Evolutionary conservation across 2,113 vertebrate species (phyloP).

Genomic region (Ornithorhynchus anatinus): DNA sequence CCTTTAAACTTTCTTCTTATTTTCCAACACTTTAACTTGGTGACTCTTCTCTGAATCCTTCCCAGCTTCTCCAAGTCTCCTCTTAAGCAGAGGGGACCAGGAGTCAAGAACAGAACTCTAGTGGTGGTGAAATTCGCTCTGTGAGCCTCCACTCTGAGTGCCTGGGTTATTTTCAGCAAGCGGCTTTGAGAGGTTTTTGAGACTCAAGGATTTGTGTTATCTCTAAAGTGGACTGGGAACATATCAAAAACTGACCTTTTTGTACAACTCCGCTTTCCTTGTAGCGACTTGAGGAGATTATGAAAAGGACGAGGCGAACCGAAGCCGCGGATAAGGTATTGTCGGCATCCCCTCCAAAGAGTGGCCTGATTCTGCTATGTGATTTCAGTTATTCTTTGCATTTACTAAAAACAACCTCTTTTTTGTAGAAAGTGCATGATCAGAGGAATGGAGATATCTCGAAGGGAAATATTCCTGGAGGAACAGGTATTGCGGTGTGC

Average conservation of each 20-base stretch:
- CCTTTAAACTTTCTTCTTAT: too few species aligned
- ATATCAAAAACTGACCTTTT: not conserved
- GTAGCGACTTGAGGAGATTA: constrained; percentile 96
- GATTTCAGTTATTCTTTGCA: not conserved
- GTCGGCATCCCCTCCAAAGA: not conserved
- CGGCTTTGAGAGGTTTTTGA: not conserved
- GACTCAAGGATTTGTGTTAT: not conserved
- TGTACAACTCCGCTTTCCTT: constrained; percentile 36
- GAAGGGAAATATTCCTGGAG: constrained; percentile 63
- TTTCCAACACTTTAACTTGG: too few species aligned
- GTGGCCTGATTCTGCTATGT: fast-evolving
- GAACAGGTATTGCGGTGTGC: constrained; percentile 83
- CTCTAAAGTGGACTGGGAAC: not conserved
- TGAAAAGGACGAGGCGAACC: constrained; percentile 93
- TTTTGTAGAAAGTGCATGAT: constrained; percentile 79
- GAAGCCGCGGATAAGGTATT: constrained; percentile 86
- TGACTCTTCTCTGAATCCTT: too few species aligned
- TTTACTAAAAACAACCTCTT: constrained; percentile 17
- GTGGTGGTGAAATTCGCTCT: not conserved
- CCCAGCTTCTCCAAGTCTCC: too few species aligned
- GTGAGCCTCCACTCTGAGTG: not conserved
- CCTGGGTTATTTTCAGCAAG: not conserved
- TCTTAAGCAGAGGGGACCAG: too few species aligned
- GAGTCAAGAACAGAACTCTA: too few species aligned
- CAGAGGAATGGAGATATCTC: constrained; percentile 85